Base-by-base conservation (phyloP, 2,113 vertebrate genomes). In the Ophthalmolycus amberensis region DNA sequence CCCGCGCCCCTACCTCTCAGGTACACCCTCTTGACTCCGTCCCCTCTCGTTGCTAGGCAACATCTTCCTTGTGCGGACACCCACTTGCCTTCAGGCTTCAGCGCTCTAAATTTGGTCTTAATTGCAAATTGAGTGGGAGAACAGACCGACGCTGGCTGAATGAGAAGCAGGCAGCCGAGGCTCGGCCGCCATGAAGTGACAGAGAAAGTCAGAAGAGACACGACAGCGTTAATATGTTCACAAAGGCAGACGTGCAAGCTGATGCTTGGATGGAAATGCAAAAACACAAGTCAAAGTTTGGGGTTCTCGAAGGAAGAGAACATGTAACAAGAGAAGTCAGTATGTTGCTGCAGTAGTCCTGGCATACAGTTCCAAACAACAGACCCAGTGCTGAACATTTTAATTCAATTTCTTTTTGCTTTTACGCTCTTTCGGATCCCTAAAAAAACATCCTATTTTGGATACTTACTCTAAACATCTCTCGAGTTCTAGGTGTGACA, bases 91-190 rank as follows among this genome's bases (percentile, higher is more conserved):
- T 95, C 92, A 95, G 93, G 95, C 95, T 94, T 95, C 94, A 93
- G 84, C 82, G 93, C 94, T 94, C 94, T 92, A 94, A 95, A 94
- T 94, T 95, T 94, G 89, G 94, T 94, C 93, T 94, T 95, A 94
- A 95, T 95, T 95, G 95, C 93, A 96, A 95, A 96, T 94, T 95
- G 95, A 95, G 93, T 95, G 92, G 94, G 94, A 95, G 91, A 93
- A 82, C 81, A 88, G 88, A 83, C 83, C 80, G 83, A 94, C 87
- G 88, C 88, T 52, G 78, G 82, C 93, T 89, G 94, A 95, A 95
- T 95, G 93, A 91, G 90, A 95, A 95, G 84, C 91, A 93, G 94
- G 88, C 86, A 77, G 85, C 63, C 11, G 27, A 80, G 73, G 69
- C 82, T 85, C 63, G 75, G 67, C 92, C 70, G 82, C 32, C 25